Base-by-base conservation (phyloP, 2,888 invertebrate genomes). In the Drosophila suboccidentalis region DNA sequence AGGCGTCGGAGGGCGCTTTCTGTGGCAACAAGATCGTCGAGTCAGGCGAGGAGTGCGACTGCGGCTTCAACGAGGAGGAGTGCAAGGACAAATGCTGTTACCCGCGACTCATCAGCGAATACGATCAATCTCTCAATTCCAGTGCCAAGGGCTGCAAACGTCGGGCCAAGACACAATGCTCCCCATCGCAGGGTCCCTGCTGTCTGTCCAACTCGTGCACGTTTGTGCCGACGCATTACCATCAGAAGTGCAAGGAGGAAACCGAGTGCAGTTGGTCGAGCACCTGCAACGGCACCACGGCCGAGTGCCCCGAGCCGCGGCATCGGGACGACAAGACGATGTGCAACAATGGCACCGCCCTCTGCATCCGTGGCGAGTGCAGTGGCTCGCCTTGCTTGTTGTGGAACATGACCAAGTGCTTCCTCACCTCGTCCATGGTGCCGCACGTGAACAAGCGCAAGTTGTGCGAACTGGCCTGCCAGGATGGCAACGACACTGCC, bases 1-100 rank as follows among this genome's bases (percentile, higher is more conserved):
- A 96, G 81, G 96, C 96, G n/a, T 96, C 96, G 59, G 96, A 95
- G 70, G 98, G 98, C 66, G 98, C 99, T 32, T 99, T 99, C 95
- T 99, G 99, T 93, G 99, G 99, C 61, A 99, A 99, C 93, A 98
- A 98, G 93, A 98, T 99, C 89, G 98, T 98, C 0, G 99, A 99
- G 92, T 97, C 96, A 29, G 98, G 97, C 51, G 99, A 99, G 93
- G 97, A 99, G 93, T 99, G 99, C 91, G 99, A 99, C 92, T 98
- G 98, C 90, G 98, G 98, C 26, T 99, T 98, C 92, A 97, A 97
- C 87, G 96, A 96, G 73, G 95, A 96, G 13, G 99, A 99, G 90
- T 99, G 99, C 93, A 95, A 95, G 78, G 96, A 97, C 87, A 96
- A 95, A 73, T 99, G 99, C 92, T 99, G 99, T 93, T 97, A 98